Base-by-base conservation (phyloP, 1,140 invertebrate genomes). In the Aporrectodea caliginosa region DNA sequence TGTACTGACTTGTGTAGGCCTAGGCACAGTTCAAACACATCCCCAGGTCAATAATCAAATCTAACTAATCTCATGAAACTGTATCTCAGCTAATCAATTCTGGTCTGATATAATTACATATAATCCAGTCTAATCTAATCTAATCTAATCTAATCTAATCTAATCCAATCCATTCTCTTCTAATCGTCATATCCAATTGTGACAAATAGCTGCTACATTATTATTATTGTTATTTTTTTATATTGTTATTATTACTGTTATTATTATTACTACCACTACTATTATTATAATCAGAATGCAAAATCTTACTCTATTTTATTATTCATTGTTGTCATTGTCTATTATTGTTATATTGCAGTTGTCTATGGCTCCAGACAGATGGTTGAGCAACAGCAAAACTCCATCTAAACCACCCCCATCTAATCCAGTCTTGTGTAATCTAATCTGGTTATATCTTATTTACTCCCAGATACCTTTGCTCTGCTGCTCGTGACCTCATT, bases 1-100 rank as follows among this genome's bases (percentile, higher is more conserved):
- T 94, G 89, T 99, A 98, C 89, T 99, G 98, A 78, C 96, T 98
- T 0, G 98, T 99, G 88, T 99, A 99, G 0, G 98, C 98, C 87
- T 90, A 81, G 12, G 84, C 83, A 71, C 76, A 71, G n/a, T n/a
- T n/a, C n/a, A n/a, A n/a, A 79, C 69, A 69, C 34, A 79, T 33
- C n/a, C 22, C 69, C 69, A 69, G 29, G 29, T 22, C 29, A 1
- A 69, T 69, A n/a, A n/a, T 29, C 0, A n/a, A 29, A 1, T 69
- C 69, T 29, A 69, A 29, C 69, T n/a, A n/a, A 69, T 69, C 69
- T 29, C 0, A n/a, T 69, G 1, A 69, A 69, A 69, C 69, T 69
- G 29, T n/a, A 69, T 29, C 29, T 2, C 69, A 69, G 29, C 22
- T 69, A 22, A n/a, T 29, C 22, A 69, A 0, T 69, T n/a, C n/a